These are phyloP conservation scores for Cladorhizidae sp. DNA, from an alignment of 37 sponge, comb jelly and placozoan genomes.

Conservation along the genomic window DNA sequence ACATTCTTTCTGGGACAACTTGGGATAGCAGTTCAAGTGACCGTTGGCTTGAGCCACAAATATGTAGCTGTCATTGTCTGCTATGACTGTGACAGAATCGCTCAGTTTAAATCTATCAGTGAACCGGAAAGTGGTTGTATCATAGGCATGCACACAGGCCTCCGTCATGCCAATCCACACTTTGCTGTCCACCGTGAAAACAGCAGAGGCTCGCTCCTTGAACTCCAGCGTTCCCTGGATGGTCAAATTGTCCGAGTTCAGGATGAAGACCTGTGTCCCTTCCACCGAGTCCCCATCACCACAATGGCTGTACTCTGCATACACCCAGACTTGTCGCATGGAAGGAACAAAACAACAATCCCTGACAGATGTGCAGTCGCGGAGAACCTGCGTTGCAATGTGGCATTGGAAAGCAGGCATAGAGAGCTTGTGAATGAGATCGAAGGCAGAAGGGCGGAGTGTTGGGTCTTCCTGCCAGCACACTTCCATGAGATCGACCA, in stretches of 20 bases:
- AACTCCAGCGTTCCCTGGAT: conserved; percentile 72
- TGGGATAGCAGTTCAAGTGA: conserved; percentile 60
- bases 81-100: conserved; percentile 76
- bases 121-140: conserved; percentile 70
- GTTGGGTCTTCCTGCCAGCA: conserved; percentile 72
- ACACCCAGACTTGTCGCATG: conserved; percentile 74
- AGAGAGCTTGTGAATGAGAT: conserved; percentile 27
- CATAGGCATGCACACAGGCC: conserved; percentile 76
- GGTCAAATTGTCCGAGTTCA: conserved; percentile 67
- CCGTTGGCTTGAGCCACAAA: conserved; percentile 86
- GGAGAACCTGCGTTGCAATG: conserved; percentile 50
- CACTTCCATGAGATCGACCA: conserved; percentile 72
- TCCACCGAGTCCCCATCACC: conserved; percentile 29
- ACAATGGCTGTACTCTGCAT: conserved; percentile 54
- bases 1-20: conserved; percentile 34
- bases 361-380: conserved; percentile 67
- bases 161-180: conserved; percentile 83
- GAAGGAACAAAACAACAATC: conserved; percentile 71
- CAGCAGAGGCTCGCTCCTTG: conserved; percentile 57
- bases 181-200: conserved; percentile 69
- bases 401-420: conserved; percentile 59
- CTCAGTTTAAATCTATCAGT: conserved; percentile 58
- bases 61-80: conserved; percentile 69
- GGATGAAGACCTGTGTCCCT: conserved; percentile 80
- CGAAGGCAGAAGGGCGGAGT: conserved; percentile 33